Evolutionary conservation across 92 coral and sea anemone species (phyloP).

Genomic region (Muricea muricata): DNA sequence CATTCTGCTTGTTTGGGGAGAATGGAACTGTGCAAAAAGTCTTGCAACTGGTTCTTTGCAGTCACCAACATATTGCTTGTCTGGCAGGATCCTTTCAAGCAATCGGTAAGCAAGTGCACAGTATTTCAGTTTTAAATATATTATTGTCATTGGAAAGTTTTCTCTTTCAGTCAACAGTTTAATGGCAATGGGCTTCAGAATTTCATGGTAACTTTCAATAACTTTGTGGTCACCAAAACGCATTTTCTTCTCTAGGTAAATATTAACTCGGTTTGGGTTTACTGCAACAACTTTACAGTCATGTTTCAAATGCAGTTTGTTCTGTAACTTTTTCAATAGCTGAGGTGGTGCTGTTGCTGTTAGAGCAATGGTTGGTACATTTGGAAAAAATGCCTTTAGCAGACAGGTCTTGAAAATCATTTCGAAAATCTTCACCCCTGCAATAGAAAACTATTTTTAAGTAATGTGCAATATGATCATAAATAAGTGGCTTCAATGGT

Average conservation of each 20-base stretch:
- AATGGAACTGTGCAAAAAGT: conserved; percentile 16
- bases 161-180: conserved; percentile 25
- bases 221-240: conserved; percentile 55
- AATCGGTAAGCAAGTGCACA: conserved; percentile 27
- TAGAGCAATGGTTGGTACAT: background rate
- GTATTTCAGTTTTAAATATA: conserved; percentile 47
- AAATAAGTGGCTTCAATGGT: too few species aligned
- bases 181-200: conserved; percentile 45
- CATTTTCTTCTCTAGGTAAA: conserved; percentile 62
- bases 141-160: conserved; percentile 42
- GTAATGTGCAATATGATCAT: background rate
- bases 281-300: conserved; percentile 46
- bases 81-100: background rate
- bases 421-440: background rate
- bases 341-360: background rate
- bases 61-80: too few species aligned
- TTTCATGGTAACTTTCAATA: conserved; percentile 50
- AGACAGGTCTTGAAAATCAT: background rate
- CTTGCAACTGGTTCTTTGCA: too few species aligned
- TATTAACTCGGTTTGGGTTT: conserved; percentile 66
- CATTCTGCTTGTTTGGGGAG: background rate
- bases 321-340: background rate
- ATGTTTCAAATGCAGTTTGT: conserved; percentile 43
- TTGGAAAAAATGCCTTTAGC: background rate
- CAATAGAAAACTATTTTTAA: background rate